These are phyloP conservation scores for Peromyscus nudipes DNA, from an alignment of 2,797 vertebrate genomes.

Conservation along the genomic window DNA sequence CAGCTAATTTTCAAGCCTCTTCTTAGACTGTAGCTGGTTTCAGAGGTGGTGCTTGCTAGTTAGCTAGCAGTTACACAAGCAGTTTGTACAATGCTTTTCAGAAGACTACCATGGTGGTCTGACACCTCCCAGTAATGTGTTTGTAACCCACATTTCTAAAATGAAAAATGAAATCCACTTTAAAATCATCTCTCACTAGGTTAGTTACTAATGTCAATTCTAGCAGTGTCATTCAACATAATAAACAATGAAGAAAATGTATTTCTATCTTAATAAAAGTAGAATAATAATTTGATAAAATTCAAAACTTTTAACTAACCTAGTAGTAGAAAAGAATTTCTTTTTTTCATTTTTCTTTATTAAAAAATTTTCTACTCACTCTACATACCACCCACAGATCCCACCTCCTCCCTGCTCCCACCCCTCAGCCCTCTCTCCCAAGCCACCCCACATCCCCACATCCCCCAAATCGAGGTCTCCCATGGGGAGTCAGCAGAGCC, in stretches of 20 bases:
- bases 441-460: too few relatives aligned
- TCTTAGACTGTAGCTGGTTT: constrained; percentile 46
- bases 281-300: constrained; percentile 53
- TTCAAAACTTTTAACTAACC: constrained; percentile 42
- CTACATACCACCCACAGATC: too few relatives aligned
- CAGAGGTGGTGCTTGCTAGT: not conserved
- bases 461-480: too few relatives aligned
- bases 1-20: constrained; percentile 36
- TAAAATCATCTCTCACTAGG: constrained; percentile 59
- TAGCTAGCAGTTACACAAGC: constrained; percentile 55
- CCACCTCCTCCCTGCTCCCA: too few relatives aligned
- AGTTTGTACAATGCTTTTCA: constrained; percentile 58
- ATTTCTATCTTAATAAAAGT: constrained; percentile 28
- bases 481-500: too few relatives aligned
- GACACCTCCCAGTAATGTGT: constrained; percentile 65
- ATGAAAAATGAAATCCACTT: constrained; percentile 56
- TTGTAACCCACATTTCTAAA: constrained; percentile 58
- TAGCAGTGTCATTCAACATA: constrained; percentile 48
- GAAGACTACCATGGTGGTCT: constrained; percentile 55
- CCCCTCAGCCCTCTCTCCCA: too few relatives aligned
- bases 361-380: too few relatives aligned
- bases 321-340: constrained; percentile 39
- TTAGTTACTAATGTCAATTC: constrained; percentile 56
- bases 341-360: too few relatives aligned
- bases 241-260: constrained; percentile 31